Evolutionary conservation across 1,140 invertebrate species (phyloP).

Genomic region (Pygmarrhopalites habei): DNA sequence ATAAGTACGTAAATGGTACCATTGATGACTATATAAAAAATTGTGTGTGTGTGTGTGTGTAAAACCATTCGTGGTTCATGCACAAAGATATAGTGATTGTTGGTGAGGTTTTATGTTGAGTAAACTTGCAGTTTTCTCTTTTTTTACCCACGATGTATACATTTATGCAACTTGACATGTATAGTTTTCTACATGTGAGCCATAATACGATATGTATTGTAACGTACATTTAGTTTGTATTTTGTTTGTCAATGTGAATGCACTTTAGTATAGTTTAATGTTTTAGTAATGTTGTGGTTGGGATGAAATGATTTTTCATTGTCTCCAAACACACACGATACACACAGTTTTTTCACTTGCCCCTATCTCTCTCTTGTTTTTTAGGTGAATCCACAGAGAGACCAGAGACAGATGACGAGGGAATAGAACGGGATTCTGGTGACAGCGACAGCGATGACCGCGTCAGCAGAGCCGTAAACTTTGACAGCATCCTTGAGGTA

Average conservation of each 20-base stretch:
- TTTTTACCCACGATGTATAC: neutral
- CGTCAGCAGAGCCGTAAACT: slow-evolving; percentile 34
- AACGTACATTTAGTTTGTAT: neutral
- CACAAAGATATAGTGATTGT: neutral
- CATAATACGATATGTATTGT: no score
- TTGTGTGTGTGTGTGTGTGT: no score
- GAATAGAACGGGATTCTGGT: slow-evolving; percentile 78
- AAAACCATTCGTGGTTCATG: neutral
- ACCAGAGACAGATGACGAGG: slow-evolving; percentile 77
- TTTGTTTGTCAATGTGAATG: neutral
- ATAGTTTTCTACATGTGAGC: no score
- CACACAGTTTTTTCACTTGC: neutral
- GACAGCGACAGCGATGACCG: slow-evolving; percentile 55
- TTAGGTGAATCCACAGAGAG: slow-evolving; percentile 39
- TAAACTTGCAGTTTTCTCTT: slow-evolving; percentile 1
- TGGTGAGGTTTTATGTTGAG: neutral
- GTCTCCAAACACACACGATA: no score
- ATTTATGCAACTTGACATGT: no score
- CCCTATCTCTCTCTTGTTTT: neutral
- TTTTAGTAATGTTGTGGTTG: no score
- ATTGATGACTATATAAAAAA: no score
- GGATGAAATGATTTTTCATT: no score
- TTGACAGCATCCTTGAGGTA: slow-evolving; percentile 38
- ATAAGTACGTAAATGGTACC: neutral
- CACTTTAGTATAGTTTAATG: neutral